These are phyloP conservation scores for Hermaeophaga mercurialis DNA, from an alignment of 2,888 invertebrate genomes.

Conservation along the genomic window DNA sequence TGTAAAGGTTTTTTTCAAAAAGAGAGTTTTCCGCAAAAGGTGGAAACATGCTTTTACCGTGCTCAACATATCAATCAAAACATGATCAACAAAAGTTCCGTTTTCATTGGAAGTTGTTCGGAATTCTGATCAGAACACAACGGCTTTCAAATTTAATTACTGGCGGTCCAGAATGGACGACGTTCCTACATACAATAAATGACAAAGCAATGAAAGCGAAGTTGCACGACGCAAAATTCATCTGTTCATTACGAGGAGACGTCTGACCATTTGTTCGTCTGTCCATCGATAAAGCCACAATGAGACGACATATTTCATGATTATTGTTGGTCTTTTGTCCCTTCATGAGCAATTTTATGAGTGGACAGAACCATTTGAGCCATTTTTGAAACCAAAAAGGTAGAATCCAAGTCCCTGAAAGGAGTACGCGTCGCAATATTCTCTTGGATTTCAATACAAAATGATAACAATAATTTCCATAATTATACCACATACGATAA, in stretches of 20 bases:
- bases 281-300: constrained; percentile 26
- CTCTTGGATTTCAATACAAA: no score
- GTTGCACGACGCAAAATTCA: constrained; percentile 25
- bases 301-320: constrained; percentile 27
- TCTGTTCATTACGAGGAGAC: constrained; percentile 28
- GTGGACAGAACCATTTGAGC: neutral
- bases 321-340: constrained; percentile 24
- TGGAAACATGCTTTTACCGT: constrained; percentile 7
- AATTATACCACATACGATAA: no score
- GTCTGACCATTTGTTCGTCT: constrained; percentile 26
- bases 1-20: no score
- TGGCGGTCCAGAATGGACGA: constrained; percentile 4
- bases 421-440: no score
- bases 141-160: constrained; percentile 23
- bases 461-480: no score
- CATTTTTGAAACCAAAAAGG: neutral
- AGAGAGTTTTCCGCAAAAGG: no score
- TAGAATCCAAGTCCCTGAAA: no score
- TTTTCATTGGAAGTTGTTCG: constrained; percentile 4
- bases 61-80: constrained; percentile 8
- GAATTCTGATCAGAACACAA: constrained; percentile 20
- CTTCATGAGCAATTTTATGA: constrained; percentile 10
- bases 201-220: constrained; percentile 26
- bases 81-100: constrained; percentile 7
- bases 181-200: constrained; percentile 11